Evolutionary conservation across 2,797 vertebrate species (phyloP).

Genomic region (Picus viridis): DNA sequence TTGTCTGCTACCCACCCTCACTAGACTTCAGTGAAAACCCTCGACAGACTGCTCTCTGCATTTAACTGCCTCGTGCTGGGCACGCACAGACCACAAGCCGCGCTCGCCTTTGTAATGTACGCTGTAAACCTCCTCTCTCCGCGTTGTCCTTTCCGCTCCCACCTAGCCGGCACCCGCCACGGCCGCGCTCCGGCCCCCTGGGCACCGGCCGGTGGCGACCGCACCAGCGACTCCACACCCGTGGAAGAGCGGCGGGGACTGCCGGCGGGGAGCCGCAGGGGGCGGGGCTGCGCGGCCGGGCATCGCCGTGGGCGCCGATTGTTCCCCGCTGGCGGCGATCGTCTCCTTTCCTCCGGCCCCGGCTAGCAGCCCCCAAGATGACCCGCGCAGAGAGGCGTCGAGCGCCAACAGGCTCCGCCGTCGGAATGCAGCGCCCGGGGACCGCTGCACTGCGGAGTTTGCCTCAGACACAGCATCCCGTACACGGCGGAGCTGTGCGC

Average conservation of each 20-base stretch:
- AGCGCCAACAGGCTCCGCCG: background rate
- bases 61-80: no score
- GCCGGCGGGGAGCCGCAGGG: background rate
- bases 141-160: background rate
- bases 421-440: accelerated
- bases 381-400: no score
- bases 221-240: background rate
- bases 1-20: background rate
- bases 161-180: background rate
- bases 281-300: background rate
- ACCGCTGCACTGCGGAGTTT: no score
- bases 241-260: background rate
- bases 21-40: background rate
- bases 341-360: no score
- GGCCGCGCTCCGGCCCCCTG: no score
- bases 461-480: background rate
- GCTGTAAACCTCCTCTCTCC: no score
- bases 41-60: no score
- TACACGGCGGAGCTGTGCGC: background rate
- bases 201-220: background rate
- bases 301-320: background rate
- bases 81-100: background rate
- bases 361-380: no score
- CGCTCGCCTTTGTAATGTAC: background rate
- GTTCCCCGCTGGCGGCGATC: no score